Evolutionary conservation across 1,140 invertebrate species (phyloP), one percentile per base, ranked within the genome.

Genomic region (Drosophila kepulauana): DNA sequence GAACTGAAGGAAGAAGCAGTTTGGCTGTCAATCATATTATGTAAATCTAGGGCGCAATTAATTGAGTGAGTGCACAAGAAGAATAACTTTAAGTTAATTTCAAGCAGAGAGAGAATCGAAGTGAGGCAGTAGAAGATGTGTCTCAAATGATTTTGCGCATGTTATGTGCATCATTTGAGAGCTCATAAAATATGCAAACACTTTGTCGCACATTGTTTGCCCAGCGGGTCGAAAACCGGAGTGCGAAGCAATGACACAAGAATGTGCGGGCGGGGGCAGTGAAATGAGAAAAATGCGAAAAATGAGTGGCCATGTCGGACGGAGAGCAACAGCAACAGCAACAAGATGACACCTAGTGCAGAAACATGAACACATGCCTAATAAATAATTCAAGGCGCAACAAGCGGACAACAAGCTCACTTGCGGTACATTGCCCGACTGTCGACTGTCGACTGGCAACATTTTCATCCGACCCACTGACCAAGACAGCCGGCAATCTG

Each of bases 361-460:
- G 41, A 79, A 85, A 70, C 85, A 82, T 61, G 67, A 84, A 84
- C 84, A 88, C 84, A 88, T 88, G 85, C 85, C 84, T 89, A 88
- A 88, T 88, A 88, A 88, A 88, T 88, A 89, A 88, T 88, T 88
- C 85, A 88, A 78, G 75, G 85, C 71, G 78, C 85, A 88, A 89
- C 85, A 88, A 88, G 85, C 85, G 81, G 75, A 88, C 84, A 87
- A 87, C 84, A 87, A 84, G 82, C 84, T 72, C 70, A 80, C 82
- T 87, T 87, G 82, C 62, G 65, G 52, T 61, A 51, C 62, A 38
- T 48, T 28, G 62, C 28, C 41, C 51, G n/a, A 8, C 68, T 16
- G 3, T 16, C 43, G 13, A 10, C 35, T 38, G 13, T 48, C 43
- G 8, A 30, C 10, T 30, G 3, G 7, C 35, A 41, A 33, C 20